Conservation (phyloP, 1,140 invertebrate genomes). For the Cecropterus lyciades region DNA sequence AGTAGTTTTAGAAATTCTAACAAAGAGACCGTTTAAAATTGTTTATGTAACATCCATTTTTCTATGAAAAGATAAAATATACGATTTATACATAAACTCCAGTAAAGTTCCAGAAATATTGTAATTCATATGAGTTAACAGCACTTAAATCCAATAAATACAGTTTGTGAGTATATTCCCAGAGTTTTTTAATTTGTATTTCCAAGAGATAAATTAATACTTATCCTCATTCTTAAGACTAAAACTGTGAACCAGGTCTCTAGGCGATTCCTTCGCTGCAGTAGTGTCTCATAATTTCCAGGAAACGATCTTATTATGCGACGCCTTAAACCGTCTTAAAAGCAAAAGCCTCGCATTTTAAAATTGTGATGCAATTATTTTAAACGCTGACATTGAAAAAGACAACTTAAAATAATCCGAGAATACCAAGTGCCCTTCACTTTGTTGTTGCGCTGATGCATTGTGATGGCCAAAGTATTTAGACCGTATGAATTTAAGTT, state of each 20-base stretch:
- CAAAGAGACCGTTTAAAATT: too few species aligned
- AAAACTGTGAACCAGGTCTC: slow-evolving; percentile 14
- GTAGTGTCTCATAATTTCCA: slow-evolving; percentile 67
- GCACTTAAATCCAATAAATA: not conserved
- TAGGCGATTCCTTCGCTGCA: slow-evolving; percentile 41
- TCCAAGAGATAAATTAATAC: slow-evolving; percentile 14
- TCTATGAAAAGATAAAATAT: too few species aligned
- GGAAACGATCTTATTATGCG: slow-evolving; percentile 75
- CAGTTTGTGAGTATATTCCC: slow-evolving; percentile 1
- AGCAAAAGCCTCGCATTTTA: slow-evolving; percentile 79
- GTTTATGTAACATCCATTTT: too few species aligned
- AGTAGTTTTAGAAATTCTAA: too few species aligned
- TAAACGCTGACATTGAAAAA: slow-evolving; percentile 84
- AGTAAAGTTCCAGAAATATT: not conserved
- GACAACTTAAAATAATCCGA: slow-evolving; percentile 82
- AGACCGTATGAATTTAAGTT: slow-evolving; percentile 69
- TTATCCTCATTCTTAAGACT: slow-evolving; percentile 25
- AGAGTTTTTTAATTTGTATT: slow-evolving; percentile 13
- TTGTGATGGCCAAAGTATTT: slow-evolving; percentile 79
- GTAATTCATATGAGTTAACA: not conserved
- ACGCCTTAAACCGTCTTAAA: slow-evolving; percentile 76
- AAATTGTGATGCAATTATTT: slow-evolving; percentile 84
- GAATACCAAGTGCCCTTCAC: slow-evolving; percentile 81
- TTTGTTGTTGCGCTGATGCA: slow-evolving; percentile 75
- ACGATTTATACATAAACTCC: too few species aligned